phyloP scores from a whole-genome alignment of 2,888 invertebrate genomes.

The Mimumesa dahlbomi region DNA sequence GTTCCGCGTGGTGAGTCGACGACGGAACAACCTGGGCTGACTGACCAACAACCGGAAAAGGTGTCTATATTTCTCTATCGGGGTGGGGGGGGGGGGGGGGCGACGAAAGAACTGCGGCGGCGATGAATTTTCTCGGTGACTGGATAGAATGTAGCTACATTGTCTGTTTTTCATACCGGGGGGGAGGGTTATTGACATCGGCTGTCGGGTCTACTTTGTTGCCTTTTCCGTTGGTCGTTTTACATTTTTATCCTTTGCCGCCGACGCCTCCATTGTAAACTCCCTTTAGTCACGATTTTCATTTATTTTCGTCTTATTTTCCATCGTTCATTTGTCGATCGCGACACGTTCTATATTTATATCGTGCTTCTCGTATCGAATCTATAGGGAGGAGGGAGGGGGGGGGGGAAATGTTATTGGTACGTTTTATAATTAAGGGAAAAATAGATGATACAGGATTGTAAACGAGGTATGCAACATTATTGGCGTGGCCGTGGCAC shows the following conservation, averaged over 20 bases:
- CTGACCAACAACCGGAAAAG: constrained; percentile 46
- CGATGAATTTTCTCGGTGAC: constrained; percentile 1
- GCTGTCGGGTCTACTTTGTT: too few species aligned
- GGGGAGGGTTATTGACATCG: too few species aligned
- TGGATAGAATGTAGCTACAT: too few species aligned
- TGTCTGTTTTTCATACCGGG: not conserved
- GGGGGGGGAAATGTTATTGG: constrained; percentile 10
- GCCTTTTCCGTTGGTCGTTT: too few species aligned
- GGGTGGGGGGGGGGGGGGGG: too few species aligned
- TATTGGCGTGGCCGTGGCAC: constrained; percentile 38
- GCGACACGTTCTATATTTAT: not conserved
- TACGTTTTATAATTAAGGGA: constrained; percentile 40
- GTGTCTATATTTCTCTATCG: constrained; percentile 8
- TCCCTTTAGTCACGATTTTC: too few species aligned
- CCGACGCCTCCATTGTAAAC: too few species aligned
- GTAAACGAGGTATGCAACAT: constrained; percentile 60
- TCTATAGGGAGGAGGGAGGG: not conserved
- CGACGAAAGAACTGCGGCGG: constrained; percentile 9
- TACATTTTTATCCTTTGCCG: too few species aligned
- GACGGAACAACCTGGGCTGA: too few species aligned
- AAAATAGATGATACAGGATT: constrained; percentile 48
- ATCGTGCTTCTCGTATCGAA: not conserved
- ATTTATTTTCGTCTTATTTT: too few species aligned
- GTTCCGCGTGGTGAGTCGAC: constrained; percentile 45
- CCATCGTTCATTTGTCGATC: not conserved